Evolutionary conservation across 2,797 vertebrate genomes (phyloP), one percentile per base, ranked within the genome.

Genomic region (Dermochelys coriacea): DNA sequence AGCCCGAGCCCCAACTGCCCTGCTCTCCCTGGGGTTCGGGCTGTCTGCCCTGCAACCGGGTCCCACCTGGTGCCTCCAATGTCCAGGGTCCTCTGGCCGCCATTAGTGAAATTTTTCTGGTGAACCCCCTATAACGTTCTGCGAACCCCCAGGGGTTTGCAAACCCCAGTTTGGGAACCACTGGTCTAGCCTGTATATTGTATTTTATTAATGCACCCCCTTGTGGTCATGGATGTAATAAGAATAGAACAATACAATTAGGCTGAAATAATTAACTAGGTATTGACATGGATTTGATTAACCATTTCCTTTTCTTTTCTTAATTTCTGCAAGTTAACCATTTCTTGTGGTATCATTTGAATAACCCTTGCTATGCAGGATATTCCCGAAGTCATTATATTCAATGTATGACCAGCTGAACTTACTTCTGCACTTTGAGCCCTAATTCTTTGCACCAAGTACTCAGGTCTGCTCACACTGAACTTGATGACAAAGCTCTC

Each of bases 181-280:
- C 5, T 41, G 41, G 41, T 41, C 41, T 41, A 68, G 6, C 54
- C 85, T 91, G 15, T 84, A 41, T 89, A 95, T 94, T 94, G 27
- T 29, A 29, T 31, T 77, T 47, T 49, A 82, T 86, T 94, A n/a
- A 52, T 85, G 93, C 94, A 96, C 96, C 96, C 96, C 94, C 96
- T 96, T 90, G 93, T 96, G 97, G 96, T 61, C 89, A 93, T 27
- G 82, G 34, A 51, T 2, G 2, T 82, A 37, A 91, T 80, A 29
- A 84, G 87, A 84, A 2, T 19, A 82, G n/a, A 29, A 47, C 37
- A 86, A 8, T 2, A 91, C 12, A 84, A 57, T 79, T 57, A 80
- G 68, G 37, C 37, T 71, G n/a, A 41, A 71, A 37, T 71, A 71
- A 68, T 64, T 64, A n/a, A 37, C 19, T 71, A 21, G n/a, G 8